Base-by-base conservation (phyloP, 2,113 vertebrate species). In the Sturnus vulgaris region DNA sequence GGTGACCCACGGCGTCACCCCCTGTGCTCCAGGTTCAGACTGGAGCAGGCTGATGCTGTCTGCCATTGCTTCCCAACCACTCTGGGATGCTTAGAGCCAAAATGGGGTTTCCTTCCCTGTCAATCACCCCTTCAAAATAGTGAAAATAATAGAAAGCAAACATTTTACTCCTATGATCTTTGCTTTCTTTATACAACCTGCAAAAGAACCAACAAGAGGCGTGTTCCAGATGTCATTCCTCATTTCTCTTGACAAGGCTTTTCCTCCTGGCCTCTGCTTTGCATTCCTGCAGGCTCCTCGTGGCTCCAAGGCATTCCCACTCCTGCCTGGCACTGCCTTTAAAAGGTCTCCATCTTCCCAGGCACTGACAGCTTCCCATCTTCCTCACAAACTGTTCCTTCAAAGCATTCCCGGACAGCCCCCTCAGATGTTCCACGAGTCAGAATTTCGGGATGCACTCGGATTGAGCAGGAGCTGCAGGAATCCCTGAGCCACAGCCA, bases 381-480 rank as follows among this genome's bases (percentile, higher is more conserved):
- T 37, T 66, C 78, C 82, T 53, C 12, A 50, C 66, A 46, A 57
- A 52, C 47, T 2, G 2, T 1, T 37, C 46, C 37, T 66, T 37
- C 65, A 16, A n/a, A 40, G 23, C 39, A 4, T 30, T 60, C 72
- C 87, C 49, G 14, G 77, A 39, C 5, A 1, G 56, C 15, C 11
- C 31, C n/a, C 47, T 49, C 11, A 55, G 70, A 40, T 40, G 47
- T 52, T 12, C 12, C 23, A 22, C 28, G 18, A 68, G 68, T 2
- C 88, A 19, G 0, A 5, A 27, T 3, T 18, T 19, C 1, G 3
- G 4, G 15, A 44, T 7, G 35, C 20, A 11, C 49, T 5, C 11
- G 1, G 0, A 2, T 3, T 49, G 52, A 88, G 52, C 75, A 23
- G 78, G 72, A 83, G 56, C 19, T 14, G 24, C 7, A 81, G 12